Percentiles rank a stretch among this genome's conserved stretches.
Conservation (phyloP, 1,140 invertebrate genomes). For the Venturia canescens region DNA sequence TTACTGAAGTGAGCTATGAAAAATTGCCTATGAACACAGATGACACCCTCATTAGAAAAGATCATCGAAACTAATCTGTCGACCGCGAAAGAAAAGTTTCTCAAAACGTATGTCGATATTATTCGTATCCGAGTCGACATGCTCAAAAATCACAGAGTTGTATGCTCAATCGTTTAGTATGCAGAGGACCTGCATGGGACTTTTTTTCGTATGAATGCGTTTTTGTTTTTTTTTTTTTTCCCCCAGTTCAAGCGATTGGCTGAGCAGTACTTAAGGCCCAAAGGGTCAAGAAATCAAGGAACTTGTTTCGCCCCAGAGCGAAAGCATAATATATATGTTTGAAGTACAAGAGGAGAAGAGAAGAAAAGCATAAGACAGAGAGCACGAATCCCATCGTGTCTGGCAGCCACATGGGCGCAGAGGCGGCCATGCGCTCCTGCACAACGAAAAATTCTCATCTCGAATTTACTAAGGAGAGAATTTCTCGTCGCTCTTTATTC, state of each 20-base stretch:
- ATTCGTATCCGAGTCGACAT: too few species aligned
- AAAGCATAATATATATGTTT: constrained; percentile 20
- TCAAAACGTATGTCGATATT: too few species aligned
- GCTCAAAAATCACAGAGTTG: neutral
- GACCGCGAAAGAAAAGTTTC: too few species aligned
- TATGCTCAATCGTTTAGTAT: neutral
- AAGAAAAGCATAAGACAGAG: neutral
- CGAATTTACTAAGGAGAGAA: neutral
- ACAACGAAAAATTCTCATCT: neutral
- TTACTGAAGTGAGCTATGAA: too few species aligned
- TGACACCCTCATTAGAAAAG: too few species aligned
- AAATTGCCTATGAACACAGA: too few species aligned
- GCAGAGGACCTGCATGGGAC: neutral
- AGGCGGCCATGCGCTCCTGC: neutral
- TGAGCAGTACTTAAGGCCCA: neutral
- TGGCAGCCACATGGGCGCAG: constrained; percentile 26
- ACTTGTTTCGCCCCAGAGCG: constrained; percentile 12
- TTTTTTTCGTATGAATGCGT: neutral
- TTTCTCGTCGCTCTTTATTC: neutral
- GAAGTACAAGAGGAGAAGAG: constrained; percentile 1
- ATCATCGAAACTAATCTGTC: too few species aligned
- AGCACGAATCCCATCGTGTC: neutral
- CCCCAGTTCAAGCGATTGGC: constrained; percentile 1
- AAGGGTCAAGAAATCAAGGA: constrained; percentile 28
- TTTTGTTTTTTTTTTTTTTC: neutral